These are phyloP conservation scores for Chunga burmeisteri DNA, from an alignment of 2,113 vertebrate genomes.

Conservation along the genomic window DNA sequence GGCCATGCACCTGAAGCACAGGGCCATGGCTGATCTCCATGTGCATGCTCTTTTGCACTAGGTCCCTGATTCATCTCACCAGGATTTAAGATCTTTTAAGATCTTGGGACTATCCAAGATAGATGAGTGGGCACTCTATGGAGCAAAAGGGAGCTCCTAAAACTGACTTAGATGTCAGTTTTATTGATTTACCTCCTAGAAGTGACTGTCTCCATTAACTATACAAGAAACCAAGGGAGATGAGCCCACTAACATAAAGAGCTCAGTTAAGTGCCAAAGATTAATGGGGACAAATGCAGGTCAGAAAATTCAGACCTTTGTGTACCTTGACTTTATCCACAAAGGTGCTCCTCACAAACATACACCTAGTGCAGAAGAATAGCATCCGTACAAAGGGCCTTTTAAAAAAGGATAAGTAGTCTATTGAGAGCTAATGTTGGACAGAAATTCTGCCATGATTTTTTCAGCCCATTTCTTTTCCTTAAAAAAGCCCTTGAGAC, in stretches of 20 bases:
- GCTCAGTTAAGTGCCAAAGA: not conserved
- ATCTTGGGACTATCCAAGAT: not conserved
- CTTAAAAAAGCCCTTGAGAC: conserved; percentile 37
- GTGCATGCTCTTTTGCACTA: not conserved
- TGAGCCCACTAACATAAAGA: not conserved
- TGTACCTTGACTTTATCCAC: not conserved
- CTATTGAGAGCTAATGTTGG: not conserved
- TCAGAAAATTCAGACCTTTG: not conserved
- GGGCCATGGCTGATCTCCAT: not conserved
- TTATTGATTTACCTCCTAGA: not conserved
- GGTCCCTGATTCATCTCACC: not conserved
- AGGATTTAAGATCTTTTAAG: not conserved
- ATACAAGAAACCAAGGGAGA: not conserved
- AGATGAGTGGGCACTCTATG: not conserved
- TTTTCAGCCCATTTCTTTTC: not conserved
- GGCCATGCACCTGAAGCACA: not conserved
- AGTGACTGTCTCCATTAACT: not conserved
- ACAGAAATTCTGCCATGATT: not conserved
- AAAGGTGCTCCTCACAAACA: not conserved
- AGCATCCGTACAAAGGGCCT: not conserved
- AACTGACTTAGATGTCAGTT: not conserved
- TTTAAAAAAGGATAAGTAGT: not conserved
- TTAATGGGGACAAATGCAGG: not conserved
- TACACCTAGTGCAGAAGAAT: not conserved
- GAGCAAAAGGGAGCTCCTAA: not conserved